phyloP scores from a whole-genome alignment of 1,140 invertebrate species.

The Lordiphosa collinella region DNA sequence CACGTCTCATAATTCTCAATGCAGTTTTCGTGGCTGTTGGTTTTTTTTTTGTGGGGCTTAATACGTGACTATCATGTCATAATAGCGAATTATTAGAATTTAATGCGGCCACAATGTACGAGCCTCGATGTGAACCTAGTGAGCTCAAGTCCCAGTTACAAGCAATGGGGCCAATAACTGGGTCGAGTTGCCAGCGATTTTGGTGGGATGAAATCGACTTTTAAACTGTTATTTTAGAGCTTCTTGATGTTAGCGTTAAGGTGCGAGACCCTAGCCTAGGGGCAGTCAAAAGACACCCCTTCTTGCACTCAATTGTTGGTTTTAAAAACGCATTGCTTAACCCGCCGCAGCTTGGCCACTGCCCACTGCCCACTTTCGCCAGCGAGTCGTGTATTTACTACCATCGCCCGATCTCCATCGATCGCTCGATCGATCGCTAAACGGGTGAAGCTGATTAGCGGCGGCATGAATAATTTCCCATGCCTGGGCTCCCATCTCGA shows the following conservation, averaged over 20 bases:
- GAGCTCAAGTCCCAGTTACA: not conserved
- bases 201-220: too few species aligned
- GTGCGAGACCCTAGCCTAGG: conserved; percentile 45
- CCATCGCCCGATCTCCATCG: too few species aligned
- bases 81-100: conserved; percentile 77
- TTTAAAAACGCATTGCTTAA: conserved; percentile 33
- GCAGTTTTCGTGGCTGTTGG: conserved; percentile 55
- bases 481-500: conserved; percentile 1
- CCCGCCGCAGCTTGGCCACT: too few species aligned
- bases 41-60: conserved; percentile 59
- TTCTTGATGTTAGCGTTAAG: conserved; percentile 24
- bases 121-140: conserved; percentile 24
- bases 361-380: conserved; percentile 39
- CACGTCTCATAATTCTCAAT: conserved; percentile 66
- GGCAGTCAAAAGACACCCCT: conserved; percentile 8
- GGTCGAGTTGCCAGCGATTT: conserved; percentile 5
- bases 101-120: conserved; percentile 50
- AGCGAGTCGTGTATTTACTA: not conserved
- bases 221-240: too few species aligned
- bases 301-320: conserved; percentile 24
- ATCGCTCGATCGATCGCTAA: conserved; percentile 30
- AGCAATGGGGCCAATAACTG: conserved; percentile 17
- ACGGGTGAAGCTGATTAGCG: conserved; percentile 29
- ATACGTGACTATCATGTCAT: conserved; percentile 77
- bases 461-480: conserved; percentile 39